Conservation (phyloP, 2,797 vertebrate species). For the Amazona finschi region DNA sequence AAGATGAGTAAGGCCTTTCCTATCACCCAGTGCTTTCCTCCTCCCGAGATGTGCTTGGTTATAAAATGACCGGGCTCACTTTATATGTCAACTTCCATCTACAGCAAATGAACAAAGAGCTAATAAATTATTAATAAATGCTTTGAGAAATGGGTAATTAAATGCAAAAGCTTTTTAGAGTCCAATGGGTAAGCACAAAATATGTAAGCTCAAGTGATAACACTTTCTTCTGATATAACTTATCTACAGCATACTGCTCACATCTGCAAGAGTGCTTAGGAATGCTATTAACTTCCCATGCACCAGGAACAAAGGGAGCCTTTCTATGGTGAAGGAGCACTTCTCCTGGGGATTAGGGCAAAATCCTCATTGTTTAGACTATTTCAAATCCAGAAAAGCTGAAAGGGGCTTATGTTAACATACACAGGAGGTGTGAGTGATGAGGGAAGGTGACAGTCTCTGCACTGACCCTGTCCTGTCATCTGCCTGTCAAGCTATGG, state of each 20-base stretch:
- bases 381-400: neutral
- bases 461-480: neutral
- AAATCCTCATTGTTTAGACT: constrained; percentile 5
- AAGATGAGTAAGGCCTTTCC: neutral
- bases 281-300: neutral
- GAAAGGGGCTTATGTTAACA: neutral
- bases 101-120: constrained; percentile 2
- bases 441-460: neutral
- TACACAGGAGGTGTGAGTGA: neutral
- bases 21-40: neutral
- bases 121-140: constrained; percentile 46
- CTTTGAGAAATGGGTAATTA: constrained; percentile 40
- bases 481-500: neutral
- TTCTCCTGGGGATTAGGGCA: neutral
- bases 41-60: neutral
- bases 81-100: neutral
- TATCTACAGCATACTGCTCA: constrained; percentile 27
- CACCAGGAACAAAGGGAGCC: neutral
- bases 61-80: neutral
- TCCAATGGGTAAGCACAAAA: constrained; percentile 12
- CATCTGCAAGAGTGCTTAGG: constrained; percentile 20
- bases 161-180: constrained; percentile 34
- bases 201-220: constrained; percentile 36
- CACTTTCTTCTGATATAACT: neutral
- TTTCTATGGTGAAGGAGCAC: neutral